A percentile compares a stretch with the other conserved stretches of the same genome.
Evolutionary conservation across 2,113 vertebrate genomes (phyloP).

Genomic region (Microcebus ravelobensis): DNA sequence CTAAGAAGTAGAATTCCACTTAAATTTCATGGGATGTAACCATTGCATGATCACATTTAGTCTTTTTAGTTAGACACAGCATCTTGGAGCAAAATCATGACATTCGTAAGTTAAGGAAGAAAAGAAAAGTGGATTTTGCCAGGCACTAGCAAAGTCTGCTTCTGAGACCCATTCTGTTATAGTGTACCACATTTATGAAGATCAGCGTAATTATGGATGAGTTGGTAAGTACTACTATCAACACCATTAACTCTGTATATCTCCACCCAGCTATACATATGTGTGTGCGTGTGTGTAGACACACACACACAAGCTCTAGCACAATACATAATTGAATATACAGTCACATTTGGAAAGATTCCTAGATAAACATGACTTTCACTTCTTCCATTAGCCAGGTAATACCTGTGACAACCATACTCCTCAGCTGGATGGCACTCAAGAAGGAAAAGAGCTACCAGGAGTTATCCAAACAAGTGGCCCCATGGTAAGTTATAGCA

Average conservation of each 20-base stretch:
- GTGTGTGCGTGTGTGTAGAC: too few relatives aligned
- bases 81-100: not conserved
- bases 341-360: not conserved
- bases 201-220: not conserved
- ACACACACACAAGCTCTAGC: not conserved
- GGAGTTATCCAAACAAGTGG: not conserved
- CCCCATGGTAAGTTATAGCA: slow-evolving; percentile 55
- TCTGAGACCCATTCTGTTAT: not conserved
- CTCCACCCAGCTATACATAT: not conserved
- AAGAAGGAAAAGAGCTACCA: slow-evolving; percentile 28
- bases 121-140: not conserved
- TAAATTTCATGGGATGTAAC: not conserved
- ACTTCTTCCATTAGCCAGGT: slow-evolving; percentile 54
- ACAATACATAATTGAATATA: not conserved
- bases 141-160: not conserved
- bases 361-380: not conserved
- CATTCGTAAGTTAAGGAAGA: not conserved
- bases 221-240: not conserved
- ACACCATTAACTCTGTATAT: not conserved
- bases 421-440: not conserved
- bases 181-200: not conserved
- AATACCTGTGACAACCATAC: slow-evolving; percentile 35
- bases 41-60: not conserved
- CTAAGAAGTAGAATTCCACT: not conserved
- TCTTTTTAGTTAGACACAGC: not conserved